Evolutionary conservation across 2,797 vertebrate species (phyloP).

Genomic region (Mormyrus proboscirostris): DNA sequence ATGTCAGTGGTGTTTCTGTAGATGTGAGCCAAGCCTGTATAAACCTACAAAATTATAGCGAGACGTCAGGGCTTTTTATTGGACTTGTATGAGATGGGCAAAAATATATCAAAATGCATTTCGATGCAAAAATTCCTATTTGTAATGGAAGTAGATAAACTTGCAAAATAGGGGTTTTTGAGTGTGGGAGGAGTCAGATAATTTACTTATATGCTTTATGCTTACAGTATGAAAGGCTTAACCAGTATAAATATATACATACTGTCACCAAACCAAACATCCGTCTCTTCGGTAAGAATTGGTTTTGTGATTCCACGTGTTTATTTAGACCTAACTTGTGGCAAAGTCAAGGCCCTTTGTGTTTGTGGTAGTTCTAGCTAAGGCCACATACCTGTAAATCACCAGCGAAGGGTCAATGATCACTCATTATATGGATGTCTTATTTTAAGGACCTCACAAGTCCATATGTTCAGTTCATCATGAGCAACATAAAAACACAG

Average conservation of each 20-base stretch:
- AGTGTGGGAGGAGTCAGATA: neutral
- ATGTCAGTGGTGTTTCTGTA: neutral
- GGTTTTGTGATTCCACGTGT: neutral
- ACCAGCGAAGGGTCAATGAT: neutral
- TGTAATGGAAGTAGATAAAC: neutral
- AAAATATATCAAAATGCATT: neutral
- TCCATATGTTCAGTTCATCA: neutral
- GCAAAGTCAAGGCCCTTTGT: neutral
- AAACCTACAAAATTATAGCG: neutral
- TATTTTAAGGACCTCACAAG: neutral
- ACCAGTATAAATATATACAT: neutral
- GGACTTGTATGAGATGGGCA: neutral
- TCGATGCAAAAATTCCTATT: neutral
- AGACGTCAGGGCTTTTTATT: neutral
- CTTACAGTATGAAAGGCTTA: neutral
- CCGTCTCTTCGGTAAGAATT: neutral
- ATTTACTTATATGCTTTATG: neutral
- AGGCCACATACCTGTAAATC: neutral
- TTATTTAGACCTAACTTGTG: neutral
- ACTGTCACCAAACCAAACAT: neutral
- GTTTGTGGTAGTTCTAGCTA: neutral
- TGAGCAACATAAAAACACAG: neutral
- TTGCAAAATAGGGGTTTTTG: neutral
- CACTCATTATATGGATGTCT: neutral
- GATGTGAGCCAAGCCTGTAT: neutral